These are phyloP conservation scores for Neopelma chrysocephalum DNA, from an alignment of 2,797 vertebrate species.

Conservation along the genomic window DNA sequence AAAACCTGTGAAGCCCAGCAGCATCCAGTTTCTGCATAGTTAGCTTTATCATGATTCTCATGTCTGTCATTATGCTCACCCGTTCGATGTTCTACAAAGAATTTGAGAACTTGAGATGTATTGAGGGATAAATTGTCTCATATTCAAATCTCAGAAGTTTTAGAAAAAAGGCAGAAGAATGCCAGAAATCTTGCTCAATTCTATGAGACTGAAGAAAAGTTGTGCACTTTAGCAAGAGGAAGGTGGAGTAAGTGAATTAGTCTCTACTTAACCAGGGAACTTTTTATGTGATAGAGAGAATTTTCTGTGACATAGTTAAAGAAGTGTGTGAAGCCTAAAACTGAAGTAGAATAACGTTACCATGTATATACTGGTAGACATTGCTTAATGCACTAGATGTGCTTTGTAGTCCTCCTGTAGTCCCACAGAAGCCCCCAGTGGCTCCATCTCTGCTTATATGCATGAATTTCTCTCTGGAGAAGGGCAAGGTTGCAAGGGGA, in stretches of 20 bases:
- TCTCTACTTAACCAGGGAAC: not conserved
- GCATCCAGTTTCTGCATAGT: not conserved
- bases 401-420: not conserved
- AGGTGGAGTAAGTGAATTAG: not conserved
- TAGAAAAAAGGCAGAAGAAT: not conserved
- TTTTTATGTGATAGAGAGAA: not conserved
- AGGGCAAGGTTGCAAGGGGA: not conserved
- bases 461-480: not conserved
- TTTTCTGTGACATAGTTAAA: not conserved
- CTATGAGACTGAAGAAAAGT: not conserved
- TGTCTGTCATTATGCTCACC: not conserved
- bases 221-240: not conserved
- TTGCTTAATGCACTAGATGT: not conserved
- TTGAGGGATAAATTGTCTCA: not conserved
- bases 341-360: not conserved
- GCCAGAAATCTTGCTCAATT: not conserved
- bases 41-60: not conserved
- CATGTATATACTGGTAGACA: not conserved
- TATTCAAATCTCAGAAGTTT: not conserved
- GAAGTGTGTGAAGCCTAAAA: not conserved
- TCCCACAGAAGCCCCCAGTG: not conserved
- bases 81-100: not conserved
- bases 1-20: not conserved
- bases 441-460: not conserved
- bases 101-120: not conserved